These are phyloP conservation scores for Mareca strepera DNA, from an alignment of 2,797 vertebrate genomes.

Conservation along the genomic window DNA sequence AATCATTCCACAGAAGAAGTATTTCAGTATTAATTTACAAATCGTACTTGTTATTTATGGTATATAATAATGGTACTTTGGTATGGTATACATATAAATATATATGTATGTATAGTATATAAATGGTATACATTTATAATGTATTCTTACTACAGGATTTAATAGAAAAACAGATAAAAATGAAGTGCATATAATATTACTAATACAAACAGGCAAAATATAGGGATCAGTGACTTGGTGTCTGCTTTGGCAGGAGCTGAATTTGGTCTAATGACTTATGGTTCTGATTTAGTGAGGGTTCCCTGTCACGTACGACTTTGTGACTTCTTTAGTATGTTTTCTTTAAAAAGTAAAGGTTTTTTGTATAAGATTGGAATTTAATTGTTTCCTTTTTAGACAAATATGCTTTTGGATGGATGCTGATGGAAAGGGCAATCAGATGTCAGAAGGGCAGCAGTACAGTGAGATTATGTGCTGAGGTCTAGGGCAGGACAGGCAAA, in stretches of 20 bases:
- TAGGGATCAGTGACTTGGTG: not conserved
- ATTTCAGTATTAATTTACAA: not conserved
- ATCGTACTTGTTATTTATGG: not conserved
- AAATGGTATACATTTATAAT: not conserved
- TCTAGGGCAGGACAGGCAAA: conserved; percentile 74
- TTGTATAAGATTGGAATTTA: conserved; percentile 78
- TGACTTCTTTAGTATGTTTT: conserved; percentile 75
- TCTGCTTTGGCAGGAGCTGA: conserved; percentile 25
- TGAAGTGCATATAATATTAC: conserved; percentile 11
- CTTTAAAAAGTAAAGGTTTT: conserved; percentile 77
- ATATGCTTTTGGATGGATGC: conserved; percentile 79
- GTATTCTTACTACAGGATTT: not conserved
- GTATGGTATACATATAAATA: too few species aligned
- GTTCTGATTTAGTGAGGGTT: conserved; percentile 58
- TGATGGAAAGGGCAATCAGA: conserved; percentile 79
- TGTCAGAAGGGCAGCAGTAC: conserved; percentile 71
- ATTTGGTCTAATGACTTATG: conserved; percentile 29
- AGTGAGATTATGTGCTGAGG: conserved; percentile 71
- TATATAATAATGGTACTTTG: not conserved
- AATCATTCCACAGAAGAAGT: not conserved
- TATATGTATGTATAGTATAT: too few species aligned
- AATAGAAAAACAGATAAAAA: conserved; percentile 44
- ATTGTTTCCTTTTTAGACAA: conserved; percentile 87
- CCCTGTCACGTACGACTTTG: conserved; percentile 17
- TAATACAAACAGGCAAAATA: conserved; percentile 10